phyloP scores from a whole-genome alignment of 2,113 vertebrate species.

The Crotophaga sulcirostris region DNA sequence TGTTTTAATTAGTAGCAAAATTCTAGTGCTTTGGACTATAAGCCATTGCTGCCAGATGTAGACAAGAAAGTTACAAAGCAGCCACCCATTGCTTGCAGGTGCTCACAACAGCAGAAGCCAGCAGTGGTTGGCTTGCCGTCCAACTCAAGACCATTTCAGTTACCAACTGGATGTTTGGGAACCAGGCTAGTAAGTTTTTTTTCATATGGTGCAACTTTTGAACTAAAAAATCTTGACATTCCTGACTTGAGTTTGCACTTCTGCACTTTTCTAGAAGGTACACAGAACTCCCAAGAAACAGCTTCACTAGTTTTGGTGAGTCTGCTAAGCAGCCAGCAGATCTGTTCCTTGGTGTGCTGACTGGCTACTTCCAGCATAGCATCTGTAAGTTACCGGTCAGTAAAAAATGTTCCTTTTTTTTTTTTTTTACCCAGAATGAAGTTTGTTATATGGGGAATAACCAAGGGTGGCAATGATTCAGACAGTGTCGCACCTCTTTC shows the following conservation, averaged over 20 bases:
- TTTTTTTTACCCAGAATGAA: too few relatives aligned
- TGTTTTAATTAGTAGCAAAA: neutral
- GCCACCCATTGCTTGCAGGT: neutral
- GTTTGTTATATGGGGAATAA: neutral
- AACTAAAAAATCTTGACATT: neutral
- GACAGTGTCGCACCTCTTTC: neutral
- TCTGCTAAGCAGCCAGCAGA: neutral
- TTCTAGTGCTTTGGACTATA: neutral
- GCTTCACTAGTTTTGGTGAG: neutral
- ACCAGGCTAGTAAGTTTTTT: neutral
- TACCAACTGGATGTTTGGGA: neutral
- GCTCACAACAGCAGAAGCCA: neutral
- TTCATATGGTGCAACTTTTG: neutral
- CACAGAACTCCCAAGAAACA: neutral
- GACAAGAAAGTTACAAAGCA: neutral
- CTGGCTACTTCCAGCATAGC: neutral
- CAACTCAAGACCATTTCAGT: fast-evolving
- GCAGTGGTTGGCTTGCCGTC: neutral
- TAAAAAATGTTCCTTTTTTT: too few relatives aligned
- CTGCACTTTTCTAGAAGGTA: neutral
- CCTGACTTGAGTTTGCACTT: neutral
- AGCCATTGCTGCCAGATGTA: neutral
- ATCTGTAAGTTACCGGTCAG: neutral
- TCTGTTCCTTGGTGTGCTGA: neutral
- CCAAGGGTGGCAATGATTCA: neutral